A percentile compares a stretch with the other conserved stretches of the same genome.
Conservation (phyloP, 2,113 vertebrate genomes). For the Laticauda laticaudata region DNA sequence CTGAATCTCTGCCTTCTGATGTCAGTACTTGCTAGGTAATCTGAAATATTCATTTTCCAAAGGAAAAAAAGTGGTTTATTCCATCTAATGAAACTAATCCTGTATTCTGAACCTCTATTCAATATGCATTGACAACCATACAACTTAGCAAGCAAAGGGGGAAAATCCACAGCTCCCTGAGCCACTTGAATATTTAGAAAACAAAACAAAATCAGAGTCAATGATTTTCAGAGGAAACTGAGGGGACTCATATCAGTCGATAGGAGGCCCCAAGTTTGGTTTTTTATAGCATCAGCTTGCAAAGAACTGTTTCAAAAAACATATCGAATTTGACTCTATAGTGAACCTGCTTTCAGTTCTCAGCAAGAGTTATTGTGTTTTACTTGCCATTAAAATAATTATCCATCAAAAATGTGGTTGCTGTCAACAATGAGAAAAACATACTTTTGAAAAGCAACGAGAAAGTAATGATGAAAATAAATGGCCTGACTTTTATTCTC, state of each 20-base stretch:
- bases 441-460: slow-evolving; percentile 6
- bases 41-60: not conserved
- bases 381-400: not conserved
- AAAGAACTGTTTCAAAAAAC: not conserved
- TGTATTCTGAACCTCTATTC: not conserved
- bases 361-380: not conserved
- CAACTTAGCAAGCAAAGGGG: not conserved
- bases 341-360: not conserved
- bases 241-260: not conserved
- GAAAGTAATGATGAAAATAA: not conserved
- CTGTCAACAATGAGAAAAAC: slow-evolving; percentile 15
- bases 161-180: not conserved
- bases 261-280: no score
- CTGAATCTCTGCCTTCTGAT: not conserved
- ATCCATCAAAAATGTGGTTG: not conserved
- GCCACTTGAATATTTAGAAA: not conserved
- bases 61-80: not conserved
- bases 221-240: not conserved
- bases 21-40: not conserved
- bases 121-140: not conserved
- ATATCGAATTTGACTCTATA: not conserved
- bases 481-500: slow-evolving; percentile 36
- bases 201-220: not conserved
- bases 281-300: not conserved
- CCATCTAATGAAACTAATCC: not conserved